Evolutionary conservation across 2,797 vertebrate genomes (phyloP), one percentile per base, ranked within the genome.

Genomic region (Smutsia gigantea): DNA sequence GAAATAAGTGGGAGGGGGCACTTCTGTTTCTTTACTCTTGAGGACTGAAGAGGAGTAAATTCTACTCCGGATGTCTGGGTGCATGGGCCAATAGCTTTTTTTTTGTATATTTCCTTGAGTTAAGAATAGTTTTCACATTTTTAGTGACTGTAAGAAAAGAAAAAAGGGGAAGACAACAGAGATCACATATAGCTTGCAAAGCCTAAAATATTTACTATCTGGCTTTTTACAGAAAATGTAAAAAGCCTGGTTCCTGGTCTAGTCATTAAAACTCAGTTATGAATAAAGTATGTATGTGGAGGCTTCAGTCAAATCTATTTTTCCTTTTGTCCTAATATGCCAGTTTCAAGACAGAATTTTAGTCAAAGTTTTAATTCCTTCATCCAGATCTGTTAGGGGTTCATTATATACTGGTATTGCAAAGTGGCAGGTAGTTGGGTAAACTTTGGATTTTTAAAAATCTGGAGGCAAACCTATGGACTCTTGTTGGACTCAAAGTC

Each of bases 321-420:
- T 87, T 72, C 34, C 37, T 72, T 78, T 88, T 92, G 49, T 89
- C 12, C 6, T 68, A 13, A 63, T 69, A 39, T 8, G 53, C 34
- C 42, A 93, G 31, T 95, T 82, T 90, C 17, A 82, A 95, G 66
- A 79, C 61, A 59, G 5, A 72, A 78, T 92, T 83, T 87, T 78
- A 90, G 63, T 94, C 55, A 57, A 51, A 1, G 1, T 81, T 96
- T 95, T 78, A 64, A 57, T 87, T 94, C 75, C 34, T 81, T 94
- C 18, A 90, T 94, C n/a, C 29, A 78, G 78, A 19, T 87, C 29
- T 85, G 53, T 75, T 74, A 75, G 63, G 29, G 23, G 17, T 96
- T 89, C 25, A 57, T 63, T 72, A 11, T 85, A 19, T 81, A 49
- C 10, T 74, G 23, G n/a, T 68, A 87, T 75, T 82, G 42, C 79